These are phyloP conservation scores for Allacma fusca DNA, from an alignment of 2,888 invertebrate species.

Conservation along the genomic window DNA sequence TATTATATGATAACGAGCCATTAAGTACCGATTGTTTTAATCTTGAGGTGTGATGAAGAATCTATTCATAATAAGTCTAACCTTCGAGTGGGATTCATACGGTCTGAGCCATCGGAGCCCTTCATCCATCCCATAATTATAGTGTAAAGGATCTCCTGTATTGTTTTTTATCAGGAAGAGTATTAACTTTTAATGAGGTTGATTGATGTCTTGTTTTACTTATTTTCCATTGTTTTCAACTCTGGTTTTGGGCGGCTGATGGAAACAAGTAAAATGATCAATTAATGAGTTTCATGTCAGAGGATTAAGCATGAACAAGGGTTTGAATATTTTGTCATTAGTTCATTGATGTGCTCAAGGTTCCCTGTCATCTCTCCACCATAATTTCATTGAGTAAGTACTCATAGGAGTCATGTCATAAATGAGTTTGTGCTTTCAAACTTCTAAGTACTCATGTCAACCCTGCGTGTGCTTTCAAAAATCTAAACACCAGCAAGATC, in stretches of 20 bases:
- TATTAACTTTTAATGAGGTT: not conserved
- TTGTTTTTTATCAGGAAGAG: not conserved
- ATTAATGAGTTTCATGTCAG: too few species aligned
- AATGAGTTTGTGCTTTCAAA: too few species aligned
- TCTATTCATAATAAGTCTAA: not conserved
- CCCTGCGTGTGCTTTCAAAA: too few species aligned
- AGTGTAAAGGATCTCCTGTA: not conserved
- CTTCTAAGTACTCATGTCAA: too few species aligned
- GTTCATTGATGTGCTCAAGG: too few species aligned
- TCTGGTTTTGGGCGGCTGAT: not conserved
- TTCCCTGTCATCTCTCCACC: too few species aligned
- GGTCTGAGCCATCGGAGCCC: not conserved
- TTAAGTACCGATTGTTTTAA: not conserved
- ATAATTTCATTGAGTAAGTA: too few species aligned
- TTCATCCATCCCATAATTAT: too few species aligned
- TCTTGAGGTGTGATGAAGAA: not conserved
- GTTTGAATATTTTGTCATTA: too few species aligned
- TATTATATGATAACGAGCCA: not conserved
- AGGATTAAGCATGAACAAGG: too few species aligned
- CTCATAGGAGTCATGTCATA: too few species aligned
- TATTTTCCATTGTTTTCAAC: not conserved
- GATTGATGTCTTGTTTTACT: constrained; percentile 13
- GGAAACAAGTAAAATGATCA: not conserved
- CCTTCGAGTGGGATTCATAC: not conserved
- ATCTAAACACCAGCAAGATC: too few species aligned